A percentile compares a stretch with the other conserved stretches of the same genome.
Conservation (phyloP, 2,888 invertebrate species). For the Brenthis ino region DNA sequence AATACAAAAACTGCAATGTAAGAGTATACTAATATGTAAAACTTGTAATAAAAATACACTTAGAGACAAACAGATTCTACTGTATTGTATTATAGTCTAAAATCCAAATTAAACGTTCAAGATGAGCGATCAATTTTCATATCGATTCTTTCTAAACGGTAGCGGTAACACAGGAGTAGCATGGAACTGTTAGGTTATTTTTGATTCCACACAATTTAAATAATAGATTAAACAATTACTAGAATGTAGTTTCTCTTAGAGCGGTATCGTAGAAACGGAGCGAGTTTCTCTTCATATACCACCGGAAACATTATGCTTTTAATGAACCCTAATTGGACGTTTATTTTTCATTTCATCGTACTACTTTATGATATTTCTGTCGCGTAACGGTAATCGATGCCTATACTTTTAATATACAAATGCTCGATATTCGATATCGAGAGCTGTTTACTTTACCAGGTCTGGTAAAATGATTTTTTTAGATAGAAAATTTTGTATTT, state of each 20-base stretch:
- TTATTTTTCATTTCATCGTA: conserved; percentile 38
- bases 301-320: conserved; percentile 70
- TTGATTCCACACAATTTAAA: conserved; percentile 25
- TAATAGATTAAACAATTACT: conserved; percentile 31
- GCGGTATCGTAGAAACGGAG: conserved; percentile 17
- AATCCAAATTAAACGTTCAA: conserved; percentile 5
- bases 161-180: conserved; percentile 24
- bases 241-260: conserved; percentile 22
- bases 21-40: no score
- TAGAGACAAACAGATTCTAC: no score
- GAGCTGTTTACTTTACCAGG: not conserved
- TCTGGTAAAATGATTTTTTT: not conserved
- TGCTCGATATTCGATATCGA: not conserved
- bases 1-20: no score
- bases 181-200: conserved; percentile 19
- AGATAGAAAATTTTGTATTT: not conserved
- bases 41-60: no score
- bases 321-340: conserved; percentile 61
- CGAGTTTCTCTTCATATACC: conserved; percentile 54
- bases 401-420: conserved; percentile 12
- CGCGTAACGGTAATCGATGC: conserved; percentile 38
- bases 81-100: not conserved
- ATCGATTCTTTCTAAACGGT: conserved; percentile 23
- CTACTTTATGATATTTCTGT: conserved; percentile 37
- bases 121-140: conserved; percentile 8